Conservation (phyloP, 1,140 invertebrate species). For the Apis cerana region DNA sequence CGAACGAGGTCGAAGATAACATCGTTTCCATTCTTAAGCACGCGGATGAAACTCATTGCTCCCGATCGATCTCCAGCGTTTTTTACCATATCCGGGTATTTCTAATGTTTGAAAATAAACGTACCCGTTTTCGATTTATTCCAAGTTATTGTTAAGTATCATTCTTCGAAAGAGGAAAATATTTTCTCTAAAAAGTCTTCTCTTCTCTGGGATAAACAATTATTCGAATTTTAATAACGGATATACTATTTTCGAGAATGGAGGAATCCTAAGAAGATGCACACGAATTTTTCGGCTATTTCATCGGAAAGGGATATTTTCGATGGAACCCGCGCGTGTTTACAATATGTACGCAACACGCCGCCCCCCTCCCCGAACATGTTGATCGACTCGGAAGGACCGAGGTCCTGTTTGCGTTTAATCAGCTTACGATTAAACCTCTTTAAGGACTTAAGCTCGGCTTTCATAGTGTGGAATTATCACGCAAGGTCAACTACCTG, state of each 20-base stretch:
- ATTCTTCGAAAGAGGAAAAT: too few species aligned
- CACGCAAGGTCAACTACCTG: constrained; percentile 60
- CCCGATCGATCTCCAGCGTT: background rate
- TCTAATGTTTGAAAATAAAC: too few species aligned
- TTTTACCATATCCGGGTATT: too few species aligned
- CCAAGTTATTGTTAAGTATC: too few species aligned
- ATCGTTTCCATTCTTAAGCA: constrained; percentile 18
- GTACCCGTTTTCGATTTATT: too few species aligned
- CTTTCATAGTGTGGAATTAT: constrained; percentile 61
- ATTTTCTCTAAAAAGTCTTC: too few species aligned
- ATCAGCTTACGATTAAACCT: constrained; percentile 65
- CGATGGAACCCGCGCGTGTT: background rate
- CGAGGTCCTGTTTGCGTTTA: constrained; percentile 59
- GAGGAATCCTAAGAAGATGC: too few species aligned
- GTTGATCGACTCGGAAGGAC: constrained; percentile 47
- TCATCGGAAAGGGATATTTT: background rate
- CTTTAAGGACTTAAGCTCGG: constrained; percentile 59
- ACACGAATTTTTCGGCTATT: too few species aligned
- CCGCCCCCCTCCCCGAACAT: constrained; percentile 32
- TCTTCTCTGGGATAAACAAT: too few species aligned
- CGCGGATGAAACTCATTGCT: background rate
- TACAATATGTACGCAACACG: background rate
- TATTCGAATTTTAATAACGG: too few species aligned
- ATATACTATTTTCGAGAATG: too few species aligned
- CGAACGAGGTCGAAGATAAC: constrained; percentile 27